phyloP scores from a whole-genome alignment of 2,113 vertebrate species.

The Eleginops maclovinus region DNA sequence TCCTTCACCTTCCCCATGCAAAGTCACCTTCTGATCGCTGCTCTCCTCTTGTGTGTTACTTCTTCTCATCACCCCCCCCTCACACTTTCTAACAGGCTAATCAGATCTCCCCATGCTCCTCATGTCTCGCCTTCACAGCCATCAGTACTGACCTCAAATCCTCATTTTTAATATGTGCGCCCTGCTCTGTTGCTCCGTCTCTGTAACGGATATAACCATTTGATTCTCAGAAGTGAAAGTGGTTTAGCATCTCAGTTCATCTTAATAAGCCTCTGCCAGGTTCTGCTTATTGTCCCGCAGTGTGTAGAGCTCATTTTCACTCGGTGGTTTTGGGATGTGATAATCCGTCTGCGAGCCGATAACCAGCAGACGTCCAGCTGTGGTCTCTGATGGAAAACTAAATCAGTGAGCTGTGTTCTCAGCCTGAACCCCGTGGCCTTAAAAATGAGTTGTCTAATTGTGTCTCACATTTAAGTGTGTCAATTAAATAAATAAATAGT shows the following conservation, averaged over 20 bases:
- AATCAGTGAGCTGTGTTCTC: neutral
- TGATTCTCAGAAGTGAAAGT: conserved; percentile 30
- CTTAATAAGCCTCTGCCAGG: neutral
- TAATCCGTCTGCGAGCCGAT: neutral
- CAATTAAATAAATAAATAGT: no score
- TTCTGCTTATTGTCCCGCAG: conserved; percentile 2
- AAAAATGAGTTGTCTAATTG: no score
- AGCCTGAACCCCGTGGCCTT: no score
- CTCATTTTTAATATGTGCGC: neutral
- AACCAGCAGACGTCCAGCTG: neutral
- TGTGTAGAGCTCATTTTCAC: neutral
- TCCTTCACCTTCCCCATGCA: neutral
- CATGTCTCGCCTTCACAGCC: neutral
- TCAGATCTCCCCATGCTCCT: neutral
- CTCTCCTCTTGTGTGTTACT: conserved; percentile 20
- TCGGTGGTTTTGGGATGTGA: neutral
- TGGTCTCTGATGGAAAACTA: neutral
- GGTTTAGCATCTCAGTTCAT: neutral
- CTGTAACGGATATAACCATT: neutral
- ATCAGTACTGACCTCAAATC: neutral
- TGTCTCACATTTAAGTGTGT: no score
- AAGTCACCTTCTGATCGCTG: neutral
- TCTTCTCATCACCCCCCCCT: conserved; percentile 7
- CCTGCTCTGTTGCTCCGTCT: conserved; percentile 4
- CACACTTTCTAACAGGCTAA: conserved; percentile 30